These are phyloP conservation scores for Rattus norvegicus DNA, from an alignment of 2,113 vertebrate genomes.

Conservation along the genomic window DNA sequence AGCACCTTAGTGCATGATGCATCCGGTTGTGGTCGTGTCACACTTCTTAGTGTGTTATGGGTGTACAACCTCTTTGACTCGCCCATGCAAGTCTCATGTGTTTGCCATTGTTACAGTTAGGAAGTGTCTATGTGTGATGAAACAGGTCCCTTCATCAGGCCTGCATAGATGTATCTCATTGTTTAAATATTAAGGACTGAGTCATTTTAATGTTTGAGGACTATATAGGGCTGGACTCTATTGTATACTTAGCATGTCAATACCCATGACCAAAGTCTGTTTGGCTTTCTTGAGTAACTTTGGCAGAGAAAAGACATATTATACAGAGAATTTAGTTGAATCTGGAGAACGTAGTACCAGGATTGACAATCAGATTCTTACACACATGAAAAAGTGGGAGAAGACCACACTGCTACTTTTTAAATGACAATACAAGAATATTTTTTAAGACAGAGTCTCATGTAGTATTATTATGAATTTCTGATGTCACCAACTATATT, in stretches of 20 bases:
- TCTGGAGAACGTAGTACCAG: neutral
- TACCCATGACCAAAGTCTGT: neutral
- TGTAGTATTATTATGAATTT: neutral
- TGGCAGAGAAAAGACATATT: too few species aligned
- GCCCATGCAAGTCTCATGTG: neutral
- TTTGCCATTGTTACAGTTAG: neutral
- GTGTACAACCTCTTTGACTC: neutral
- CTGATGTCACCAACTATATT: neutral
- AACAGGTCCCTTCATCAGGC: neutral
- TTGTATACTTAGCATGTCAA: neutral
- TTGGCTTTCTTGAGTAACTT: neutral
- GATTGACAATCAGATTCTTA: neutral
- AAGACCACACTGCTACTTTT: neutral
- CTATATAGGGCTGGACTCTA: accelerated
- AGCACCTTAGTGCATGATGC: neutral
- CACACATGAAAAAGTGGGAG: accelerated
- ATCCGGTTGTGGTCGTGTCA: neutral
- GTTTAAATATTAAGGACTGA: too few species aligned
- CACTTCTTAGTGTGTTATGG: neutral
- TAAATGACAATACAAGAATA: neutral
- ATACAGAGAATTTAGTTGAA: neutral
- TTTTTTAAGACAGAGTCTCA: neutral
- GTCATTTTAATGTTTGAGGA: neutral
- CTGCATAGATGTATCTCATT: too few species aligned
- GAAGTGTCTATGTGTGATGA: neutral